phyloP scores from a whole-genome alignment of 23 tunicate genomes.

The Phallusia fumigata region DNA sequence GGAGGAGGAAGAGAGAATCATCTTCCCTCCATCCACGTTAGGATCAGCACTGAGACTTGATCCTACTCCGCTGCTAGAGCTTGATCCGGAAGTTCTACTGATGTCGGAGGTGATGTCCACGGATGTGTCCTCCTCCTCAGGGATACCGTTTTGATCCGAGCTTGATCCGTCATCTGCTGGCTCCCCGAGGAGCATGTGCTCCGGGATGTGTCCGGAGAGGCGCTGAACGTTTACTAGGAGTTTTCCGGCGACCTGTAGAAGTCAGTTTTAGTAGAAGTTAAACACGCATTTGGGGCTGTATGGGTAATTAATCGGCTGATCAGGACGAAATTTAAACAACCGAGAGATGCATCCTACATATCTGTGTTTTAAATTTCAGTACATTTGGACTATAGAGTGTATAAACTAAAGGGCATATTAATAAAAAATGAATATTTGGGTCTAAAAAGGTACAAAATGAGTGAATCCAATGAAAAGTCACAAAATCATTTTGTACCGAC shows the following conservation, averaged over 20 bases:
- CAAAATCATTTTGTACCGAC: no score
- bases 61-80: slow-evolving; percentile 77
- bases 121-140: slow-evolving; percentile 21
- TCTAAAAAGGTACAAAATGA: no score
- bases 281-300: no score
- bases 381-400: no score
- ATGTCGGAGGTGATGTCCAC: slow-evolving; percentile 30
- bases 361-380: no score
- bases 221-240: slow-evolving; percentile 64
- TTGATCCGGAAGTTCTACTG: slow-evolving; percentile 27
- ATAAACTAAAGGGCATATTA: no score
- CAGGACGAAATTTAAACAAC: no score
- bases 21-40: slow-evolving; percentile 28
- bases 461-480: no score
- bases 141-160: neutral
- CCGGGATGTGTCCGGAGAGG: slow-evolving; percentile 44
- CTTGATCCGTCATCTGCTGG: slow-evolving; percentile 2
- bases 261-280: neutral
- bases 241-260: slow-evolving; percentile 78
- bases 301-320: no score
- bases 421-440: no score
- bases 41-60: slow-evolving; percentile 77
- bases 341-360: no score
- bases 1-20: neutral
- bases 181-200: slow-evolving; percentile 38